Conservation (phyloP, 2,113 vertebrate species). For the Irena cyanogastra region DNA sequence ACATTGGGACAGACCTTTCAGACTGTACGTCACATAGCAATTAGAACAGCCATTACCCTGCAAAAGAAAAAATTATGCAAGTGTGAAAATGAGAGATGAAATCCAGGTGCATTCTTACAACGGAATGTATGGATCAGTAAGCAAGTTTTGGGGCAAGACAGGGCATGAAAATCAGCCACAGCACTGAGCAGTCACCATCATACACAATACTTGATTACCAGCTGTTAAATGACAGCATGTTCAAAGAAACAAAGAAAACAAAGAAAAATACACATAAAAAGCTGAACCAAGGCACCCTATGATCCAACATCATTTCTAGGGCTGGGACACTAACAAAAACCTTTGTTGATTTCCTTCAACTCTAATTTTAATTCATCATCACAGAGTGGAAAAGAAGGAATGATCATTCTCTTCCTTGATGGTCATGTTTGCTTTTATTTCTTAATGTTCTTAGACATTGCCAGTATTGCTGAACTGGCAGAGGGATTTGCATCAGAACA, state of each 20-base stretch:
- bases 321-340: background rate
- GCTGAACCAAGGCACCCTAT: background rate
- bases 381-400: background rate
- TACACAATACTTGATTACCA: background rate
- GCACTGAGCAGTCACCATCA: background rate
- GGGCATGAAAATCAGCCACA: background rate
- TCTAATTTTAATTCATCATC: background rate
- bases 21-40: background rate
- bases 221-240: background rate
- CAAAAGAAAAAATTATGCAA: constrained; percentile 25
- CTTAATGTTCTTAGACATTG: background rate
- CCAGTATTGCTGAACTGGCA: background rate
- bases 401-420: background rate
- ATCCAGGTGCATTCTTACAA: background rate
- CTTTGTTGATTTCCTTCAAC: background rate
- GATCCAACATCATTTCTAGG: background rate
- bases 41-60: background rate
- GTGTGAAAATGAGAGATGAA: constrained; percentile 27
- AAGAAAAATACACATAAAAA: background rate
- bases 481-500: constrained; percentile 4
- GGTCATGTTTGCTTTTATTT: constrained; percentile 34
- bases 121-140: background rate
- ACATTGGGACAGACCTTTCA: background rate
- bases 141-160: background rate
- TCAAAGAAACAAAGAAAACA: no score